Evolutionary conservation across 2,113 vertebrate genomes (phyloP), one percentile per base, ranked within the genome.

Genomic region (Cygnus buccinator): DNA sequence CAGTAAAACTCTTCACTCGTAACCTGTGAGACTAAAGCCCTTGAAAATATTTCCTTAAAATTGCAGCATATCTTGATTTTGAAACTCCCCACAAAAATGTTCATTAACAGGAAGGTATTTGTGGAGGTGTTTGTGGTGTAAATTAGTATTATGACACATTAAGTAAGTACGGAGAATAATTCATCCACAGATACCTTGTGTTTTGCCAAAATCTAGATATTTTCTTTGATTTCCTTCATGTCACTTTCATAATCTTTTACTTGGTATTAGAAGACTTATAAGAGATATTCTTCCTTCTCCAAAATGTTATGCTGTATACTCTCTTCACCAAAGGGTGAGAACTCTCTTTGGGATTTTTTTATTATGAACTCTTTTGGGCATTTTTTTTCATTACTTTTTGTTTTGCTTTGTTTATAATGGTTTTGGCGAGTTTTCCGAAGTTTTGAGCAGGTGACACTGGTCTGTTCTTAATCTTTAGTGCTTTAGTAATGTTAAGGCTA

Each of bases 401-500:
- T 87, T 92, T 92, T 72, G 19, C 43, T 93, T 92, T 95, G 41
- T 97, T 97, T 95, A 66, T 81, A 95, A 89, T 86, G 74, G 76
- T 87, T 97, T 89, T 92, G 87, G 37, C 78, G 85, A 96, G 71
- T 95, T 95, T 97, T 97, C 95, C 96, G 84, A 97, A 98, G 97
- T 98, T 98, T 21, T 79, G 89, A 97, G 97, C 98, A 98, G 98
- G 98, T 98, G 98, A 98, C 98, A 98, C 97, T 96, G 95, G 96
- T 86, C 97, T 98, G 97, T 98, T 98, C 98, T 98, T 97, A 98
- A 98, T 98, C 97, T 98, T 98, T 74, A 95, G 96, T 98, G 93
- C 96, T 97, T 98, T 97, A 97, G 97, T 97, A 98, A 98, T 95
- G 98, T 98, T 98, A 97, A 98, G 97, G 97, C 97, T 98, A 98